Percentiles rank a stretch among this genome's conserved stretches.
phyloP scores from a whole-genome alignment of 2,113 vertebrate species.

The Peucedramus taeniatus region DNA sequence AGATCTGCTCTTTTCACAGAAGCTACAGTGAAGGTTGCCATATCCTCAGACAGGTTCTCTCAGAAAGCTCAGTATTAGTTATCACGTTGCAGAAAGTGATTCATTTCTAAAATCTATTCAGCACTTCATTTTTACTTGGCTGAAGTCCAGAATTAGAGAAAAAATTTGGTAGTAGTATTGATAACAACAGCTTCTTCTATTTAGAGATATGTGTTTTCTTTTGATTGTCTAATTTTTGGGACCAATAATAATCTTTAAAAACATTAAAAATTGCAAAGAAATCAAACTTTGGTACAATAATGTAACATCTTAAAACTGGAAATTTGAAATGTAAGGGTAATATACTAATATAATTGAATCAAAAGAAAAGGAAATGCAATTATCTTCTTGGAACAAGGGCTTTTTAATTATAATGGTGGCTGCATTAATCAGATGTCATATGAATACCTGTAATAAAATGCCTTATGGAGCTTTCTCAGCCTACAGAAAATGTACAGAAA shows the following conservation, averaged over 20 bases:
- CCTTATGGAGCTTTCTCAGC: neutral
- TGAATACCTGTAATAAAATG: slow-evolving; percentile 51
- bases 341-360: slow-evolving; percentile 50
- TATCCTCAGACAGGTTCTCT: neutral
- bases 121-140: neutral
- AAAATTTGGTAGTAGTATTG: fast-evolving
- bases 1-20: neutral
- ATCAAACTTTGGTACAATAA: slow-evolving; percentile 17
- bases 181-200: neutral
- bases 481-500: neutral
- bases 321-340: slow-evolving; percentile 56
- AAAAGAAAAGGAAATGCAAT: slow-evolving; percentile 58
- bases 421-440: slow-evolving; percentile 56
- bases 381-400: slow-evolving; percentile 45
- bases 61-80: neutral
- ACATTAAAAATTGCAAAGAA: slow-evolving; percentile 27
- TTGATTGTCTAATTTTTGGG: neutral
- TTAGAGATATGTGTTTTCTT: neutral
- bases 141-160: neutral
- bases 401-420: slow-evolving; percentile 56
- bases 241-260: slow-evolving; percentile 46
- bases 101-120: neutral
- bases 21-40: neutral
- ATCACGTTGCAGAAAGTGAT: neutral
- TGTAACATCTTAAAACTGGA: neutral